Evolutionary conservation across 2,113 vertebrate species (phyloP).

Genomic region (Passer montanus): DNA sequence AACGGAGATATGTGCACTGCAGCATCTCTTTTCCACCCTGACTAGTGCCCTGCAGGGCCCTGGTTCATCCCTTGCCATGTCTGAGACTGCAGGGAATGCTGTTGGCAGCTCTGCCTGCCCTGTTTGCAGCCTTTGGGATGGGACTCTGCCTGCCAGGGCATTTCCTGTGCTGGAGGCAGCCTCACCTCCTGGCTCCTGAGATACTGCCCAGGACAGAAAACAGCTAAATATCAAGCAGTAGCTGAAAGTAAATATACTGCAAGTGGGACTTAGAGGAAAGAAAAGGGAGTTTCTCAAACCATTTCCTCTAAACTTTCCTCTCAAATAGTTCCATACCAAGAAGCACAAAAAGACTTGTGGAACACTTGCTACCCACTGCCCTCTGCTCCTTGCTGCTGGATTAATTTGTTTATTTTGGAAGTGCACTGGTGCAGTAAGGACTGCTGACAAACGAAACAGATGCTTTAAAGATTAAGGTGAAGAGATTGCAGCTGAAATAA

Average conservation of each 20-base stretch:
- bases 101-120: rapidly evolving
- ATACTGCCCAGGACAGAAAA: neutral
- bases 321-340: neutral
- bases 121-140: neutral
- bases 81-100: neutral
- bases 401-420: neutral
- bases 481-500: neutral
- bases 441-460: neutral
- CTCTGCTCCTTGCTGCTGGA: neutral
- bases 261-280: neutral
- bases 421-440: neutral
- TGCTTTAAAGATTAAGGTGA: neutral
- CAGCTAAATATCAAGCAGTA: neutral
- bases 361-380: neutral
- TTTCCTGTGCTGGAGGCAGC: neutral
- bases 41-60: neutral
- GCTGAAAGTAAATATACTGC: neutral
- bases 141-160: neutral
- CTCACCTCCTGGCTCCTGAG: neutral
- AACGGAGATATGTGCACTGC: rapidly evolving
- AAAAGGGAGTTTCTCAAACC: neutral
- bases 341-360: neutral
- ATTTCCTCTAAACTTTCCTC: neutral
- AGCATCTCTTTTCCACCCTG: neutral
- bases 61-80: rapidly evolving